A percentile compares a stretch with the other conserved stretches of the same genome.
These are phyloP conservation scores for Apodemus speciosus DNA, from an alignment of 2,113 vertebrate genomes.

Conservation along the genomic window DNA sequence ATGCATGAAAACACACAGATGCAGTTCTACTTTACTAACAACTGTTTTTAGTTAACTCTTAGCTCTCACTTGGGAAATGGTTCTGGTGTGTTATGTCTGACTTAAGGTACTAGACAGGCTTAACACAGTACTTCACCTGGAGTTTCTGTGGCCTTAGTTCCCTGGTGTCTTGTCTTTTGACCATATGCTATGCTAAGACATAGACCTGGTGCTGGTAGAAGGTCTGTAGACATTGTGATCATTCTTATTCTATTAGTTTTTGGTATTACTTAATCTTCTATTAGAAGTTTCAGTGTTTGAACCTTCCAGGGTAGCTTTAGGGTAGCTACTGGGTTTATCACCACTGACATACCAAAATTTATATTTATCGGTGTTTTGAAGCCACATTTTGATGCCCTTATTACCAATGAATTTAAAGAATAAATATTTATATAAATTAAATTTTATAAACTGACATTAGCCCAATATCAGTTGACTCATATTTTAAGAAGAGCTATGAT, in stretches of 20 bases:
- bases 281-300: conserved; percentile 24
- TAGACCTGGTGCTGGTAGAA: neutral
- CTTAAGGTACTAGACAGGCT: neutral
- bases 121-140: neutral
- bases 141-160: neutral
- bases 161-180: neutral
- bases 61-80: neutral
- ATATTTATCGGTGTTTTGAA: neutral
- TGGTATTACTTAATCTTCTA: neutral
- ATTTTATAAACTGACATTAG: neutral
- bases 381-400: conserved; percentile 20
- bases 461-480: neutral
- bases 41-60: neutral
- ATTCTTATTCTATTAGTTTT: neutral
- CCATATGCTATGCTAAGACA: neutral
- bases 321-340: neutral
- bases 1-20: neutral
- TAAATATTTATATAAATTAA: neutral
- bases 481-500: neutral
- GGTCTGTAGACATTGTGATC: neutral
- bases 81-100: neutral
- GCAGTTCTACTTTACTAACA: neutral
- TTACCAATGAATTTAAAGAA: neutral
- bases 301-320: neutral
- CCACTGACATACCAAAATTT: neutral